Evolutionary conservation across 2,797 vertebrate species (phyloP), one percentile per base, ranked within the genome.

Genomic region (Telmatherina bonti): DNA sequence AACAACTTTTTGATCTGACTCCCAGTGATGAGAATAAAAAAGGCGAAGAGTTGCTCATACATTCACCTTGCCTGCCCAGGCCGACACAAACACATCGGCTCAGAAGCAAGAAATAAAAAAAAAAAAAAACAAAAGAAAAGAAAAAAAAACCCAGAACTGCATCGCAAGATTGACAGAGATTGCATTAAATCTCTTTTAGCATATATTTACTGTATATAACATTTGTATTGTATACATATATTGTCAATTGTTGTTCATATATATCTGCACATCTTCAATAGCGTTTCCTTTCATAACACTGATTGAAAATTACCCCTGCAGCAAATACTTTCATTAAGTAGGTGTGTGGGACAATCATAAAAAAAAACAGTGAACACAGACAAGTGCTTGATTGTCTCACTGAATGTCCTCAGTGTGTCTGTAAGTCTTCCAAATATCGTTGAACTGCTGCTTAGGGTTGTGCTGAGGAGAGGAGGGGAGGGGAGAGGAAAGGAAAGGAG

Each of bases 131-230:
- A 11, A 35, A 35, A 45, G 16, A 78, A 64, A 88, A 61, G n/a
- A 72, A 56, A 41, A 67, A 29, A 84, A 81, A 79, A 63, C 79
- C 66, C 22, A 36, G 73, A 80, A 91, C 88, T 85, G 88, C 91
- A 74, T 89, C 87, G 92, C 84, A 53, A 92, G 92, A 89, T 87
- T 86, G 90, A 93, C 90, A 91, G 79, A 89, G 79, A 83, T 93
- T 91, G 90, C 92, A 92, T 93, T 90, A 88, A 87, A 89, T 91
- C 81, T 84, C 78, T 94, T 36, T 91, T 93, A 95, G 94, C 93
- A 94, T 94, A 94, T 94, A 94, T 94, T 93, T 91, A 92, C 92
- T 92, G 91, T 91, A 94, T 94, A 91, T 92, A 94, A 94, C 93
- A 94, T 90, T 76, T 93, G 85, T 92, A 89, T 92, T 94, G 85